A percentile compares a stretch with the other conserved stretches of the same genome.
Evolutionary conservation across 2,797 vertebrate genomes (phyloP).

Genomic region (Loris lydekkerianus): DNA sequence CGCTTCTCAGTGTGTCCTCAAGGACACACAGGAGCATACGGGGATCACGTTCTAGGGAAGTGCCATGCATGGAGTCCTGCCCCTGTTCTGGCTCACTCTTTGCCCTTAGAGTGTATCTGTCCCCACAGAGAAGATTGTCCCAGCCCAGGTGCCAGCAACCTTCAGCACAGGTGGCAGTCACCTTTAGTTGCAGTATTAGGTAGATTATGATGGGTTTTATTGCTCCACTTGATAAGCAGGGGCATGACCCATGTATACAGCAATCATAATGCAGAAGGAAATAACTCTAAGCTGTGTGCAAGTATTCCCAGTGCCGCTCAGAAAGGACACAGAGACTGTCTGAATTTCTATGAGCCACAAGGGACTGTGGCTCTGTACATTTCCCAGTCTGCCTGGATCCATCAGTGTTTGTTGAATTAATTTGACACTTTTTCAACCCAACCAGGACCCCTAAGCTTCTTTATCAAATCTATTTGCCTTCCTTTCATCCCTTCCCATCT

Average conservation of each 20-base stretch:
- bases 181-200: conserved; percentile 10
- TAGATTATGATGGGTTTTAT: conserved; percentile 53
- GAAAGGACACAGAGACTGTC: background rate
- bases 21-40: background rate
- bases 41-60: background rate
- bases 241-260: background rate
- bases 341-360: background rate
- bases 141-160: background rate
- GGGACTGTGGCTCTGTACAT: background rate
- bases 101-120: conserved; percentile 1
- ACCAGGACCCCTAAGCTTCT: background rate
- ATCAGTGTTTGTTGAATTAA: background rate
- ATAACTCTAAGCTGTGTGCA: background rate
- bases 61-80: background rate
- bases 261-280: conserved; percentile 51
- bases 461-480: background rate
- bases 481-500: background rate
- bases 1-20: background rate
- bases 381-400: background rate
- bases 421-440: background rate
- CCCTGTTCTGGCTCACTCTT: background rate
- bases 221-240: conserved; percentile 35
- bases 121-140: background rate
- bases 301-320: background rate
- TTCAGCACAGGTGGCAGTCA: background rate